Conservation (phyloP, 1,140 invertebrate species). For the Microplitis demolitor region DNA sequence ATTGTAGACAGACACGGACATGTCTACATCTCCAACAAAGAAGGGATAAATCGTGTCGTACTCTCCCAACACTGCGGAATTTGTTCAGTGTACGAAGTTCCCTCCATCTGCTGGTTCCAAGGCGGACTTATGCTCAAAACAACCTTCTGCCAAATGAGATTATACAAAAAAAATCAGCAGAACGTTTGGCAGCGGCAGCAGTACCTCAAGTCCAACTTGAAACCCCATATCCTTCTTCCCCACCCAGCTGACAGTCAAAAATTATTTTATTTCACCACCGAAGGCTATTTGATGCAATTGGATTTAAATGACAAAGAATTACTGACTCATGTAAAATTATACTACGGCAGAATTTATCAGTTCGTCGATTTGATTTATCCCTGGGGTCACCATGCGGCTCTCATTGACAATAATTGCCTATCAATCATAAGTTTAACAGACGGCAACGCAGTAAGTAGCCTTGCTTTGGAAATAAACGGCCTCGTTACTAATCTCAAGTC, state of each 20-base stretch:
- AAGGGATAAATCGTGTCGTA: conserved; percentile 42
- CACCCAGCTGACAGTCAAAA: conserved; percentile 36
- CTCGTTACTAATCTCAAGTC: conserved; percentile 34
- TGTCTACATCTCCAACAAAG: conserved; percentile 44
- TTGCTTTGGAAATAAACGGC: conserved; percentile 36
- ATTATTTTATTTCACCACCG: conserved; percentile 45
- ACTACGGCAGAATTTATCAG: conserved; percentile 36
- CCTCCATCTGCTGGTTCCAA: conserved; percentile 44
- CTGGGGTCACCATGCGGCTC: conserved; percentile 45
- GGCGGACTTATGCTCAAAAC: conserved; percentile 49
- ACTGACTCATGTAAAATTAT: conserved; percentile 2
- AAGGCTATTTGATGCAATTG: conserved; percentile 48
- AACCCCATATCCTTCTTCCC: conserved; percentile 35
- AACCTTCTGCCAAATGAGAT: conserved; percentile 51
- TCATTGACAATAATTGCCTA: conserved; percentile 35
- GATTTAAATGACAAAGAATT: conserved; percentile 20
- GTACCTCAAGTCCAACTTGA: conserved; percentile 34
- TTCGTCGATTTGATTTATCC: conserved; percentile 49
- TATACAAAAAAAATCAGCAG: conserved; percentile 31
- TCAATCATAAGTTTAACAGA: conserved; percentile 36
- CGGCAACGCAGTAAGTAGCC: conserved; percentile 31
- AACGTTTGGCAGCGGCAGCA: conserved; percentile 40
- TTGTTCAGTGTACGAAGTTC: conserved; percentile 35
- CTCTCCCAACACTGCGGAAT: conserved; percentile 37
- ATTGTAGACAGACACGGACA: conserved; percentile 45